phyloP scores from a whole-genome alignment of 2,797 vertebrate species.

The Notoglanidium macrostoma region DNA sequence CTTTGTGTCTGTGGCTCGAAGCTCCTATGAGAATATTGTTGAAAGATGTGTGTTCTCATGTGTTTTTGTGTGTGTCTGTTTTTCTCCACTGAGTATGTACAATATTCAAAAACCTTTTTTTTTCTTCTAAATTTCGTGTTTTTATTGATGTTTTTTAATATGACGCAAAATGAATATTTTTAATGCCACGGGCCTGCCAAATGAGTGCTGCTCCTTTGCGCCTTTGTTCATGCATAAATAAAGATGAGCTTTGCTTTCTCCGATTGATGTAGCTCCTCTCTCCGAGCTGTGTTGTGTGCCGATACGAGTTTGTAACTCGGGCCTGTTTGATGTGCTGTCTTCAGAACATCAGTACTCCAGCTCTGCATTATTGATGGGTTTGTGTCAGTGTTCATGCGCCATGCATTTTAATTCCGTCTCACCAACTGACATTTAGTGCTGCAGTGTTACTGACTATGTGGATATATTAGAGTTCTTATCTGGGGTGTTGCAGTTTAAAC shows the following conservation, averaged over 20 bases:
- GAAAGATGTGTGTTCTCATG: not conserved
- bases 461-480: not conserved
- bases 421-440: slow-evolving; percentile 3
- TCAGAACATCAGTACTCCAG: slow-evolving; percentile 29
- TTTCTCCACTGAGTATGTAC: not conserved
- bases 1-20: not conserved
- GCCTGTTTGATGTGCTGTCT: slow-evolving; percentile 24
- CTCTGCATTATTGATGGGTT: slow-evolving; percentile 47
- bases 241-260: slow-evolving; percentile 10
- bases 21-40: not conserved
- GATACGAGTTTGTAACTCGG: slow-evolving; percentile 27
- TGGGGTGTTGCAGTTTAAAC: not conserved
- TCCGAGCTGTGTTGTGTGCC: not conserved
- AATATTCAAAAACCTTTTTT: not conserved
- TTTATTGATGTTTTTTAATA: not conserved
- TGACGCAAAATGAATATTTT: not conserved
- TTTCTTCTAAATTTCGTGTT: not conserved
- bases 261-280: slow-evolving; percentile 8
- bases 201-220: not conserved
- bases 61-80: not conserved
- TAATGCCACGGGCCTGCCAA: not conserved
- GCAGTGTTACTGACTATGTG: not conserved
- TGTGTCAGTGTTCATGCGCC: slow-evolving; percentile 18
- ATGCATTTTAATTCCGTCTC: slow-evolving; percentile 37
- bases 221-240: not conserved